phyloP scores from a whole-genome alignment of 2,888 invertebrate genomes.

The Nomada lathburiana region DNA sequence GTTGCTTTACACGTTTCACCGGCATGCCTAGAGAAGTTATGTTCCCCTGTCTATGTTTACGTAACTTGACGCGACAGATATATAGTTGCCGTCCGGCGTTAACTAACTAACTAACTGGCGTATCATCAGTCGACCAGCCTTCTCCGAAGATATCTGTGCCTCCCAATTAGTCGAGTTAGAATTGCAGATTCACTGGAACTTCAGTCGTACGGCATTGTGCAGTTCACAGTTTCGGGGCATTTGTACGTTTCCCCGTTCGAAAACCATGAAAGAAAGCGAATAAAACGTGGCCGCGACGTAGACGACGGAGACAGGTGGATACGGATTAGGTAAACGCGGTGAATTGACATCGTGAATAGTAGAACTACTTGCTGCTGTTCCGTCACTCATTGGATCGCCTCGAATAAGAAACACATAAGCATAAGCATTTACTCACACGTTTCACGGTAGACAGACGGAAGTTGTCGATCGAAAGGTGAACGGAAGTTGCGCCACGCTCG shows the following conservation, averaged over 20 bases:
- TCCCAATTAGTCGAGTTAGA: slow-evolving; percentile 77
- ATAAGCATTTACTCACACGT: background rate
- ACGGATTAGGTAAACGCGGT: slow-evolving; percentile 1
- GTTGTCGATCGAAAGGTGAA: background rate
- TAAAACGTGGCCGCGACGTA: background rate
- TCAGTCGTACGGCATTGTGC: slow-evolving; percentile 34
- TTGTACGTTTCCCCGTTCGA: slow-evolving; percentile 24
- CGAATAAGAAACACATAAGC: background rate
- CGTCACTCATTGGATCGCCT: background rate
- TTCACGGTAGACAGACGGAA: background rate
- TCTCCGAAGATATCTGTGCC: slow-evolving; percentile 64
- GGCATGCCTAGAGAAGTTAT: slow-evolving; percentile 60
- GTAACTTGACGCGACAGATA: slow-evolving; percentile 68
- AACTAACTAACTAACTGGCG: slow-evolving; percentile 71
- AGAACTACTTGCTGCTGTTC: background rate
- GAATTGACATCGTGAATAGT: background rate
- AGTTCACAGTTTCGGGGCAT: slow-evolving; percentile 11
- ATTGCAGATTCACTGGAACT: slow-evolving; percentile 71
- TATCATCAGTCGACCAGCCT: slow-evolving; percentile 66
- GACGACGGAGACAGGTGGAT: background rate
- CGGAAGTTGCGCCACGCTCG: slow-evolving; percentile 11
- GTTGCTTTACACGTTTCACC: slow-evolving; percentile 63
- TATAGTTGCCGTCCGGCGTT: slow-evolving; percentile 63
- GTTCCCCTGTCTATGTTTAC: slow-evolving; percentile 65
- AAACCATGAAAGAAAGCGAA: background rate